A percentile compares a stretch with the other conserved stretches of the same genome.
Evolutionary conservation across 2,888 invertebrate species (phyloP).

Genomic region (Himalopsyche anomala): DNA sequence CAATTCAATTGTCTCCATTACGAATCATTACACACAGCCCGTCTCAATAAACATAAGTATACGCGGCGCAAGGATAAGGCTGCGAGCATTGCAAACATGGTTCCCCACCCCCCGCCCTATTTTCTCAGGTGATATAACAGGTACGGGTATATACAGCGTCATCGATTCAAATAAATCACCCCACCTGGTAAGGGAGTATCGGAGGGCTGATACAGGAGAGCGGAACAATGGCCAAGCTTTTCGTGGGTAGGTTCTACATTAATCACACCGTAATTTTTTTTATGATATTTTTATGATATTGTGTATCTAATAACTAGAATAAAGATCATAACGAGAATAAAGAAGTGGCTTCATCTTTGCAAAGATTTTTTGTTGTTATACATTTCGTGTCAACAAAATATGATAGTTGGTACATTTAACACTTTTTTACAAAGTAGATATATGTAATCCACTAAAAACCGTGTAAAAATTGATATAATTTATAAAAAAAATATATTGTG

Average conservation of each 20-base stretch:
- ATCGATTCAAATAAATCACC: conserved; percentile 30
- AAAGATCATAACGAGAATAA: too few species aligned
- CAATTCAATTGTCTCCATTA: conserved; percentile 6
- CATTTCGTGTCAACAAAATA: too few species aligned
- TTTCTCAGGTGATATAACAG: conserved; percentile 24
- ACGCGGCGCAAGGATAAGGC: neutral
- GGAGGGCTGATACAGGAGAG: neutral
- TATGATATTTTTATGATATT: neutral
- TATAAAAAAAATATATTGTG: too few species aligned
- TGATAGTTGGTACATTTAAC: too few species aligned
- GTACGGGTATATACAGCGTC: neutral
- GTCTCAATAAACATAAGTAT: conserved; percentile 32
- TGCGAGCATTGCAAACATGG: conserved; percentile 10
- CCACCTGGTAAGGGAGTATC: neutral
- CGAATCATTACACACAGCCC: conserved; percentile 2
- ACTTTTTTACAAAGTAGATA: too few species aligned
- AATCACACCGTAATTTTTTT: neutral
- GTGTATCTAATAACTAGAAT: too few species aligned
- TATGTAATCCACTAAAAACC: too few species aligned
- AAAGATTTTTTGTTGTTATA: too few species aligned
- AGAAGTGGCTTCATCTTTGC: too few species aligned
- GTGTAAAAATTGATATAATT: too few species aligned
- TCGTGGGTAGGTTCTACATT: neutral
- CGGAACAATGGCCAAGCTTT: neutral
- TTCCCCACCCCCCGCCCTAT: neutral